Percentiles rank a stretch among this genome's conserved stretches.
phyloP scores from a whole-genome alignment of 2,113 vertebrate species.

The Platichthys stellatus region DNA sequence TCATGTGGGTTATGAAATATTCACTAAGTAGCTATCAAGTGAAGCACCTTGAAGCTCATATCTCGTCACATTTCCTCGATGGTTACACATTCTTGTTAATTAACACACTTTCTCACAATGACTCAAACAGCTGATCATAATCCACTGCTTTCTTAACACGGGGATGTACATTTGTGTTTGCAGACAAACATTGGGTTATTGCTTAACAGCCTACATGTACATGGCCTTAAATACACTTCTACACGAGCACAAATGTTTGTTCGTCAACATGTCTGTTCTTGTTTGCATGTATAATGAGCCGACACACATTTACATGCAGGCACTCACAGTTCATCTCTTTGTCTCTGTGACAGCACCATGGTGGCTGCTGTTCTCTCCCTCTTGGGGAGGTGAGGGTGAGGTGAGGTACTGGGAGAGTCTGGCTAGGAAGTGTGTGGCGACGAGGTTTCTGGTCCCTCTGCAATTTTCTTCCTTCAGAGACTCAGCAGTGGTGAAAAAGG shows the following conservation, averaged over 20 bases:
- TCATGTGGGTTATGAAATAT: slow-evolving; percentile 80
- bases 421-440: slow-evolving; percentile 15
- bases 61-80: slow-evolving; percentile 30
- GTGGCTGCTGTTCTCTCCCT: slow-evolving; percentile 84
- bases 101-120: slow-evolving; percentile 8
- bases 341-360: slow-evolving; percentile 99
- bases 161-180: not conserved
- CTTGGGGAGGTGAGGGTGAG: slow-evolving; percentile 80
- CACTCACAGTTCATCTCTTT: slow-evolving; percentile 99
- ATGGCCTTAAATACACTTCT: not conserved
- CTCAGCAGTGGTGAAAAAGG: slow-evolving; percentile 25
- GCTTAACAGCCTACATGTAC: not conserved
- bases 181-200: slow-evolving; percentile 4
- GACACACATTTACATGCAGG: slow-evolving; percentile 25
- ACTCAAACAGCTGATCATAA: slow-evolving; percentile 1
- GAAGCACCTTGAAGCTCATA: slow-evolving; percentile 50
- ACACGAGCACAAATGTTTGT: not conserved
- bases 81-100: slow-evolving; percentile 13
- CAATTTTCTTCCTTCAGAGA: slow-evolving; percentile 65
- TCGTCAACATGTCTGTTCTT: slow-evolving; percentile 24
- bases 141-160: slow-evolving; percentile 4
- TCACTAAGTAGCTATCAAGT: slow-evolving; percentile 67
- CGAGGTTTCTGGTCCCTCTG: slow-evolving; percentile 66
- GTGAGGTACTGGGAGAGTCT: slow-evolving; percentile 70
- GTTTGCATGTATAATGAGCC: slow-evolving; percentile 48